These are phyloP conservation scores for Ceratotherium simum DNA, from an alignment of 2,113 vertebrate species.

Conservation along the genomic window DNA sequence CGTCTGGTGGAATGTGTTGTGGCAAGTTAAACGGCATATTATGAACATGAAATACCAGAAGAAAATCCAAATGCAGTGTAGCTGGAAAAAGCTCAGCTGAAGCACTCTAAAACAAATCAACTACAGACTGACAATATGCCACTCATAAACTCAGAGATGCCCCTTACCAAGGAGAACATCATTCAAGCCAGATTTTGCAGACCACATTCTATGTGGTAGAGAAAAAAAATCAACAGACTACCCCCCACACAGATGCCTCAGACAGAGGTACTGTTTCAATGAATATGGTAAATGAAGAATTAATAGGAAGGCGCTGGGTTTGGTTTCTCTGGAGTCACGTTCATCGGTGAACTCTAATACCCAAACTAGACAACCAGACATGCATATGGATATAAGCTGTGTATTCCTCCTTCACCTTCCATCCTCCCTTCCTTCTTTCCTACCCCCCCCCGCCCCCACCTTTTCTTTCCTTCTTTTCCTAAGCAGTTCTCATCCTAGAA, in stretches of 20 bases:
- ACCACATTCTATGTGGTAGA: slow-evolving; percentile 36
- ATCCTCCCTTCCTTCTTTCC: not conserved
- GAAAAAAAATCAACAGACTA: not conserved
- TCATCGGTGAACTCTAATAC: not conserved
- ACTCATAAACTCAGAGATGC: slow-evolving; percentile 16
- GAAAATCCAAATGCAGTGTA: slow-evolving; percentile 71
- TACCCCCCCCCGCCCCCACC: not conserved
- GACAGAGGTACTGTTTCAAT: slow-evolving; percentile 40
- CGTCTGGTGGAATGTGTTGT: slow-evolving; percentile 71
- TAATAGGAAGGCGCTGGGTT: not conserved
- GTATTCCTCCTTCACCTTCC: not conserved
- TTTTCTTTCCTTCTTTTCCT: not conserved
- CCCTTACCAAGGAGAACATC: slow-evolving; percentile 54
- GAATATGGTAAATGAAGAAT: slow-evolving; percentile 38
- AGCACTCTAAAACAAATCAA: slow-evolving; percentile 59
- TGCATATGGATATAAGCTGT: not conserved
- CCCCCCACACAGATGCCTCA: not conserved
- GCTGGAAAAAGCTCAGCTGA: slow-evolving; percentile 60
- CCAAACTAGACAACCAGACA: not conserved
- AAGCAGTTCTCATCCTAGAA: not conserved
- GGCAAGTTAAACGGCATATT: slow-evolving; percentile 65
- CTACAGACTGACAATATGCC: slow-evolving; percentile 43
- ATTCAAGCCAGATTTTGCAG: slow-evolving; percentile 60
- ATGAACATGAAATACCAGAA: slow-evolving; percentile 78
- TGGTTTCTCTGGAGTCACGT: not conserved